Evolutionary conservation across 2,797 vertebrate genomes (phyloP).

Genomic region (Zenarchopterus dispar): DNA sequence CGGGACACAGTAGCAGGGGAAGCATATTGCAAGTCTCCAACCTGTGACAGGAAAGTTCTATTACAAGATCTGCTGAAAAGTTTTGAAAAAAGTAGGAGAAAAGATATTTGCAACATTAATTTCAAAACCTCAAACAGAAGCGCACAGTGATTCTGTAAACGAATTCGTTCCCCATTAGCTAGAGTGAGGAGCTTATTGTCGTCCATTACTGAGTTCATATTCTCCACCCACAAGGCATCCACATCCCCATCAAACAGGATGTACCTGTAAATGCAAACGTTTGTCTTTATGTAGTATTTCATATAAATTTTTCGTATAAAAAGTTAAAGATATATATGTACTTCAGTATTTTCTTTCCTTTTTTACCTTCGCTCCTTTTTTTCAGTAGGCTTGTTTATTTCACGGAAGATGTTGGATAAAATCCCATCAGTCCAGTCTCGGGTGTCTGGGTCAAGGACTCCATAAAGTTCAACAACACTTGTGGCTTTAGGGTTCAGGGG

Average conservation of each 20-base stretch:
- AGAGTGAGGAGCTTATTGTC: slow-evolving; percentile 96
- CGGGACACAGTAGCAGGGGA: slow-evolving; percentile 97
- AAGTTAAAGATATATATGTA: background rate
- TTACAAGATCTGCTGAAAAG: background rate
- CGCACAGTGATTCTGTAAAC: slow-evolving; percentile 92
- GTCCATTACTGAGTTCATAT: slow-evolving; percentile 99
- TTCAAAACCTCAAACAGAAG: slow-evolving; percentile 90
- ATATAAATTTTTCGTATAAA: background rate
- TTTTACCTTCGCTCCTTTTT: slow-evolving; percentile 92
- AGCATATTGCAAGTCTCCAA: slow-evolving; percentile 95
- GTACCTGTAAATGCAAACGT: slow-evolving; percentile 82
- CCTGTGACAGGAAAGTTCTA: slow-evolving; percentile 75
- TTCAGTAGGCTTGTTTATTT: slow-evolving; percentile 94
- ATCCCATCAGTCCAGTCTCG: slow-evolving; percentile 98
- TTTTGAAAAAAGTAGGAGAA: slow-evolving; percentile 1
- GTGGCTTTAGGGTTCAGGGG: slow-evolving; percentile 94
- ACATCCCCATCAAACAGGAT: slow-evolving; percentile 99
- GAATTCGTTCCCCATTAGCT: slow-evolving; percentile 95
- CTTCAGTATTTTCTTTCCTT: too few relatives aligned
- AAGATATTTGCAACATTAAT: too few relatives aligned
- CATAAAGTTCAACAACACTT: slow-evolving; percentile 95
- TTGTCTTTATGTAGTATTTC: slow-evolving; percentile 4
- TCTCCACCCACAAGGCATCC: slow-evolving; percentile 97
- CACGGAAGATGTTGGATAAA: slow-evolving; percentile 96
- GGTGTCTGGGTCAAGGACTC: slow-evolving; percentile 91